Percentiles rank a stretch among this genome's conserved stretches.
These are phyloP conservation scores for Plebejus melissa DNA, from an alignment of 2,888 invertebrate species.

Conservation along the genomic window DNA sequence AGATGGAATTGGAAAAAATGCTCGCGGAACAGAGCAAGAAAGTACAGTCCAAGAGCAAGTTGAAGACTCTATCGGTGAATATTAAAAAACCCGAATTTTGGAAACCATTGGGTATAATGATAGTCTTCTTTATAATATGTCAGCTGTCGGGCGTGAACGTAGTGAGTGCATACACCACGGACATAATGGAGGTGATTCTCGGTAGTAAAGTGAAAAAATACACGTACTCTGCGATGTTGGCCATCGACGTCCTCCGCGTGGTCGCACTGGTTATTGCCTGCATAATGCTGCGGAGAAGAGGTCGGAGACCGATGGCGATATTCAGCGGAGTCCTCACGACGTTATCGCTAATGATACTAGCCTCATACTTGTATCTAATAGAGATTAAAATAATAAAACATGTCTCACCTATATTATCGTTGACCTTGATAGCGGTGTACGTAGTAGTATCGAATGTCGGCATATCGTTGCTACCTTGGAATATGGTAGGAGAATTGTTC, in stretches of 20 bases:
- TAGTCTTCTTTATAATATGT: conserved; percentile 81
- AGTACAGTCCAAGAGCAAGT: conserved; percentile 53
- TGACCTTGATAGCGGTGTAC: conserved; percentile 77
- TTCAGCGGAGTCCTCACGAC: conserved; percentile 81
- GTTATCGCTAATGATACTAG: conserved; percentile 76
- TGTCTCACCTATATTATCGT: conserved; percentile 57
- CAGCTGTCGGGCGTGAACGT: conserved; percentile 86
- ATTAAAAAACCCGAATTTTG: conserved; percentile 78
- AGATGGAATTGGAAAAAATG: conserved; percentile 72
- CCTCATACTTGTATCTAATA: conserved; percentile 66
- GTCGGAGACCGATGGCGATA: conserved; percentile 81
- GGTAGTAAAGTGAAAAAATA: conserved; percentile 58
- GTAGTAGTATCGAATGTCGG: conserved; percentile 81
- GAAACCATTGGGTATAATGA: conserved; percentile 81
- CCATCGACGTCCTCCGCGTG: conserved; percentile 82
- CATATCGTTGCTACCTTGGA: conserved; percentile 84
- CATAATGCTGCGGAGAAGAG: conserved; percentile 77
- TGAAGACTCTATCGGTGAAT: conserved; percentile 56
- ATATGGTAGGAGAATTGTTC: conserved; percentile 86
- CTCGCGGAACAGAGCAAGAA: conserved; percentile 60
- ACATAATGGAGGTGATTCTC: conserved; percentile 81
- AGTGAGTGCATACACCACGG: conserved; percentile 84
- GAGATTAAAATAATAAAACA: conserved; percentile 47
- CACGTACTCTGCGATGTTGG: conserved; percentile 81
- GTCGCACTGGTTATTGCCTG: conserved; percentile 80